Conservation (phyloP, 2,113 vertebrate species). For the Gambusia affinis region DNA sequence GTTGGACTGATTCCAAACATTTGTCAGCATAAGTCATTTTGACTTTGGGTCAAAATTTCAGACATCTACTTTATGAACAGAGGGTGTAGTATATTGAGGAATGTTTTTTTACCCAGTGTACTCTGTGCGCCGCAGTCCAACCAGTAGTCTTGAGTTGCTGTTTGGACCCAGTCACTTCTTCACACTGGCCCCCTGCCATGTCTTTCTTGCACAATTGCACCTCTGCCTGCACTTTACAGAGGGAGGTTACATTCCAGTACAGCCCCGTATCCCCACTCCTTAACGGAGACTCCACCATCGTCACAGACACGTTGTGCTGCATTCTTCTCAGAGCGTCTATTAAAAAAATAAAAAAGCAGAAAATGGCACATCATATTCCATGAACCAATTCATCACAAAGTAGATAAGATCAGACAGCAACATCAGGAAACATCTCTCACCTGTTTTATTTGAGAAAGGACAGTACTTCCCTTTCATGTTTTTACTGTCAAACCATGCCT, state of each 20-base stretch:
- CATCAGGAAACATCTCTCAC: slow-evolving; percentile 28
- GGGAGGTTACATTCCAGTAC: slow-evolving; percentile 72
- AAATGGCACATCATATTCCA: too few species aligned
- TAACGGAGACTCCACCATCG: slow-evolving; percentile 45
- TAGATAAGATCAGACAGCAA: background rate
- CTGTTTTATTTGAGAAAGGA: slow-evolving; percentile 66
- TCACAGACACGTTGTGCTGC: slow-evolving; percentile 55
- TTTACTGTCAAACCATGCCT: slow-evolving; percentile 64
- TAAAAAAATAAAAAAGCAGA: background rate
- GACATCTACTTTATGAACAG: background rate
- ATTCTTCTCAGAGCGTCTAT: slow-evolving; percentile 57
- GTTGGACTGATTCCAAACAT: background rate
- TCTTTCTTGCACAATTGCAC: slow-evolving; percentile 75
- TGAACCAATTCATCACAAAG: background rate
- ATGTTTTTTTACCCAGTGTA: slow-evolving; percentile 61
- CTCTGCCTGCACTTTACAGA: slow-evolving; percentile 74
- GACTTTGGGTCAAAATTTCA: background rate
- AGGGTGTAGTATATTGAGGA: background rate
- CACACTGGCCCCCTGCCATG: slow-evolving; percentile 40
- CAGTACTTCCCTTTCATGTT: slow-evolving; percentile 37
- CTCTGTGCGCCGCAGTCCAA: slow-evolving; percentile 32
- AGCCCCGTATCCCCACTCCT: slow-evolving; percentile 17
- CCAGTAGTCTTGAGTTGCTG: slow-evolving; percentile 39
- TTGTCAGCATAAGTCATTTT: background rate
- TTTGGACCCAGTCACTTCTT: slow-evolving; percentile 53